phyloP scores from a whole-genome alignment of 1,140 invertebrate species.

The Penaeus indicus region DNA sequence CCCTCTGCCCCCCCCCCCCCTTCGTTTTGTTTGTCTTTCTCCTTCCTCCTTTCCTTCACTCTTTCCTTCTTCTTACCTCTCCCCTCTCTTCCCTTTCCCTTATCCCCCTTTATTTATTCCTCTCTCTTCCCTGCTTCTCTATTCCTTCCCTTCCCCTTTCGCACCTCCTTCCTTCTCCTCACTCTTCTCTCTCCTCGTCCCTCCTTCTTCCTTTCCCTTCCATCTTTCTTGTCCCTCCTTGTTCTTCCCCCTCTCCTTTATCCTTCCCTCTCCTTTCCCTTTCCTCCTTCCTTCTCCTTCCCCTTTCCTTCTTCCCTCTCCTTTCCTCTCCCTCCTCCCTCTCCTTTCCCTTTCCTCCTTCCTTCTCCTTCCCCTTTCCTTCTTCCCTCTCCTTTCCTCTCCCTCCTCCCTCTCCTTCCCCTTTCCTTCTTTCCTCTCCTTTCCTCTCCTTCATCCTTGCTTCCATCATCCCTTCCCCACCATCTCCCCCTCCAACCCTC shows the following conservation, averaged over 20 bases:
- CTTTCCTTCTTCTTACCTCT: too few relatives aligned
- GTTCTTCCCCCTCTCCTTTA: too few relatives aligned
- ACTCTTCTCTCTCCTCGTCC: not conserved
- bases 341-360: not conserved
- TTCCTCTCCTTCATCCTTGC: not conserved
- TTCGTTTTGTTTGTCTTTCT: too few relatives aligned
- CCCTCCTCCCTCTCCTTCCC: not conserved
- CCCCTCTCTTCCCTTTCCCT: too few relatives aligned
- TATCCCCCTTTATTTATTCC: too few relatives aligned
- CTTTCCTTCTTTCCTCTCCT: not conserved
- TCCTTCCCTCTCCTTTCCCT: too few relatives aligned
- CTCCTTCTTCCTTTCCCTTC: conserved; percentile 3
- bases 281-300: not conserved
- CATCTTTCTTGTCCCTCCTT: not conserved
- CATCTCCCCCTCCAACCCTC: not conserved
- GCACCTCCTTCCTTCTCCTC: not conserved
- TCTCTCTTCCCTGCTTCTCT: too few relatives aligned
- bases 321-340: conserved; percentile 4
- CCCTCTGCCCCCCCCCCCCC: too few relatives aligned
- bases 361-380: not conserved
- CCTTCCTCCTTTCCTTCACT: too few relatives aligned
- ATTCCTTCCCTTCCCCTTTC: not conserved
- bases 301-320: not conserved
- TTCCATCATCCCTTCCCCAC: not conserved
- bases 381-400: not conserved